Evolutionary conservation across 2,888 invertebrate species (phyloP).

Genomic region (Agrochola lychnidis): DNA sequence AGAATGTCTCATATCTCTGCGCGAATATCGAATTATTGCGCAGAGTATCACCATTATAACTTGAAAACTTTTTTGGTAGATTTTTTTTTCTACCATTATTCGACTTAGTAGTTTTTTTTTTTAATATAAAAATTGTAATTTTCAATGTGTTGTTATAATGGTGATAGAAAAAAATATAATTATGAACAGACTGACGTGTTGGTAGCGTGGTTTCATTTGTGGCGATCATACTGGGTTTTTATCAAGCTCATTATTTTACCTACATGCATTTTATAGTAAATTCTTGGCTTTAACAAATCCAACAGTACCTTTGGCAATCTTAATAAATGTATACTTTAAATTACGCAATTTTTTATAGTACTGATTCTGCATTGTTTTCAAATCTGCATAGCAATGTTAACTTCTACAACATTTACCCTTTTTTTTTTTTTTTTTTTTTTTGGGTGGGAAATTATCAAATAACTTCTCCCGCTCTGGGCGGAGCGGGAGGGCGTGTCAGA

Average conservation of each 20-base stretch:
- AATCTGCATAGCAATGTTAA: background rate
- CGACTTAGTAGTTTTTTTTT: no score
- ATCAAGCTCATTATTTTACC: no score
- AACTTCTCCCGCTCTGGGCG: no score
- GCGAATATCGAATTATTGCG: conserved; percentile 34
- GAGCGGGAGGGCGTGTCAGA: no score
- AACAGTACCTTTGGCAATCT: background rate
- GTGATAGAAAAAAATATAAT: conserved; percentile 44
- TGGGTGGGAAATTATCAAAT: no score
- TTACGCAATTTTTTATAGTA: background rate
- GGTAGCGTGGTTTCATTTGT: conserved; percentile 7
- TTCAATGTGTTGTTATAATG: conserved; percentile 39
- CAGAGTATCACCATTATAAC: conserved; percentile 57
- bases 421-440: no score
- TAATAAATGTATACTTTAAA: background rate
- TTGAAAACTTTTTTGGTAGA: background rate
- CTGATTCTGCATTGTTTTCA: background rate
- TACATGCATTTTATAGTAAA: background rate
- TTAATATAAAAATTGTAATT: no score
- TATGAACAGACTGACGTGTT: conserved; percentile 33
- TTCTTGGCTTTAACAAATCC: background rate
- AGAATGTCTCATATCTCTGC: conserved; percentile 66
- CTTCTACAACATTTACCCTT: background rate
- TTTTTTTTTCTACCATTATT: no score
- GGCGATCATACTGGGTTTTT: background rate